Evolutionary conservation across 2,113 vertebrate species (phyloP), one percentile per base, ranked within the genome.

Genomic region (Terrapene triunguis): DNA sequence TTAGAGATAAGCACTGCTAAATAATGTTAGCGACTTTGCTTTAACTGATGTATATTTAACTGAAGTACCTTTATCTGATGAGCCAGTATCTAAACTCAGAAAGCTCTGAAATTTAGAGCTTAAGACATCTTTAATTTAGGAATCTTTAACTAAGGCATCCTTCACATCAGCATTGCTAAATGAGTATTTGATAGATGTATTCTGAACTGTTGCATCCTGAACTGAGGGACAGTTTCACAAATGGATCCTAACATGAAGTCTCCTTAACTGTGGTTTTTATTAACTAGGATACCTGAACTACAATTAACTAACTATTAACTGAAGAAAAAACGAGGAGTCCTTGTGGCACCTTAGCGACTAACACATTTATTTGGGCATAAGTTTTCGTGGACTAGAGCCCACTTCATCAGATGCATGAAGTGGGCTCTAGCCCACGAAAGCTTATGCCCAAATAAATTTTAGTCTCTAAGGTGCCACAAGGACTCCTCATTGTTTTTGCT

Each of bases 61-160:
- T 7, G 25, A 78, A 47, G 25, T 47, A 47, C 1, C 50, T 80
- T 81, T 88, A 87, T 65, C 50, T 17, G 6, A 0, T 0, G 62
- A 53, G 80, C 53, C 22, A 51, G 14, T 88, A 91, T 59, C 50
- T 82, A 17, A 10, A 4, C 88, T 81, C 10, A 85, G 74, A 88
- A 95, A 94, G 6, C 12, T 86, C 72, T 74, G 16, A 25, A 0
- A 2, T 38, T 21, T 72, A 72, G 19, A 10, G 35, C n/a, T 10
- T 72, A 22, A 72, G 3, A 5, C 59, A 19, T 38, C 91, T 91
- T 74, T 89, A 81, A 87, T 5, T 89, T 47, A 59, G 50, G 57
- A 48, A 72, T 21, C 94, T 92, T 97, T 88, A 85, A 44, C 78
- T 82, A 50, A 93, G 54, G 44, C 2, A 2, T 86, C 89, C 72